Conservation (phyloP, 2,113 vertebrate genomes). For the Dasypus novemcinctus region DNA sequence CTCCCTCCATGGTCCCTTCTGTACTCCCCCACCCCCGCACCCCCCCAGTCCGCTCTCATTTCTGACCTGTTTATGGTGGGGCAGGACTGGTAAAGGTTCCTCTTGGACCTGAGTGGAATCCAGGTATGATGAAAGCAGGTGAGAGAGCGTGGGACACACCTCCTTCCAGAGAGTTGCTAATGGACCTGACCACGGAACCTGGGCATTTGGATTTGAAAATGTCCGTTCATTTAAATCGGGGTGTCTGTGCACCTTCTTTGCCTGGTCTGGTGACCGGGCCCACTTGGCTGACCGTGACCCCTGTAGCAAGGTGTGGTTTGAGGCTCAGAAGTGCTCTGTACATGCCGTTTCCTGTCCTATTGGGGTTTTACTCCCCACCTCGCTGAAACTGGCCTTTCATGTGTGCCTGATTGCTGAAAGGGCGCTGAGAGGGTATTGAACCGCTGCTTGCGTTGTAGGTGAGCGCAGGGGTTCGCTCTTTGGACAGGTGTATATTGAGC, state of each 20-base stretch:
- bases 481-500: neutral
- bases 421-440: neutral
- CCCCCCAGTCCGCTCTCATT: neutral
- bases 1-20: neutral
- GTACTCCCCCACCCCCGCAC: neutral
- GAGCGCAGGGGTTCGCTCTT: neutral
- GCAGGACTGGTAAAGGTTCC: neutral
- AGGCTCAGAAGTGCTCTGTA: neutral
- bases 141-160: neutral
- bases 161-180: accelerated
- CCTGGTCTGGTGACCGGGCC: neutral
- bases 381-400: too few relatives aligned
- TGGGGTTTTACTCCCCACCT: neutral
- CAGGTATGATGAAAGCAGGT: neutral
- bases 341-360: neutral
- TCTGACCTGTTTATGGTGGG: neutral
- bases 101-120: too few relatives aligned
- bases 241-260: neutral
- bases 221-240: neutral
- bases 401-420: neutral
- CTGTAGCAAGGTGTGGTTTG: neutral
- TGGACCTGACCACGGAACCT: accelerated
- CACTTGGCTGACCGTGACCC: neutral
- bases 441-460: neutral
- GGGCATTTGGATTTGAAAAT: neutral